Base-by-base conservation (phyloP, 2,888 invertebrate genomes). In the Macaria notata region DNA sequence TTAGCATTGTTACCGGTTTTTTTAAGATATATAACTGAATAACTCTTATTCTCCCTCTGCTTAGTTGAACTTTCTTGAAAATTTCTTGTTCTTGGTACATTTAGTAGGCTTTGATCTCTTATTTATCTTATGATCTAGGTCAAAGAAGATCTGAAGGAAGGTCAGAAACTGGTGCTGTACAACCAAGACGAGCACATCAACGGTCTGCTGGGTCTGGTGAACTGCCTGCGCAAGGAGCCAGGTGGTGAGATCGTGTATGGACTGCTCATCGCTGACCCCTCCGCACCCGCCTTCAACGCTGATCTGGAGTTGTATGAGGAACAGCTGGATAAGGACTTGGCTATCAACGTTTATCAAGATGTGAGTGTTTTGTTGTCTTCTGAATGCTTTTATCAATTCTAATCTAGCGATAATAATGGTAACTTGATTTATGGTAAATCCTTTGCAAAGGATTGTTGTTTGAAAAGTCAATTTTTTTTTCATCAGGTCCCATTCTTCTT, bases 141-240 rank as follows among this genome's bases (percentile, higher is more conserved):
- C 4, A 92, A 83, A 65, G 90, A 92, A 54, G 87, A 91, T 43
- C 70, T 82, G 0, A 83, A 86, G 54, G 81, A 82, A 36, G 83
- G 84, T 0, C 84, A 88, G 9, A 93, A 93, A 70, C 81, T 95
- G 1, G 86, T 96, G 0, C 76, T 98, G 0, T 93, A 96, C 19
- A 89, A 94, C 1, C 93, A 95, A 78, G 93, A 94, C 64, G 94
- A 95, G 54, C 89, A 92, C 3, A 86, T 94, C 5, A 96, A 93
- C 76, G 99, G 99, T 9, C 89, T 98, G 0, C 79, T 98, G 30
- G 99, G 99, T n/a, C 85, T 98, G 53, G 94, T 96, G 0, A 98
- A 98, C 71, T 98, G 98, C 80, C 80, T 99, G 33, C 92, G 95
- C 58, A 95, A 93, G 69, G 98, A 98, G 75, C 94, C 95, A 0